These are phyloP conservation scores for Eulemur rufifrons DNA, from an alignment of 2,113 vertebrate species.

Conservation along the genomic window DNA sequence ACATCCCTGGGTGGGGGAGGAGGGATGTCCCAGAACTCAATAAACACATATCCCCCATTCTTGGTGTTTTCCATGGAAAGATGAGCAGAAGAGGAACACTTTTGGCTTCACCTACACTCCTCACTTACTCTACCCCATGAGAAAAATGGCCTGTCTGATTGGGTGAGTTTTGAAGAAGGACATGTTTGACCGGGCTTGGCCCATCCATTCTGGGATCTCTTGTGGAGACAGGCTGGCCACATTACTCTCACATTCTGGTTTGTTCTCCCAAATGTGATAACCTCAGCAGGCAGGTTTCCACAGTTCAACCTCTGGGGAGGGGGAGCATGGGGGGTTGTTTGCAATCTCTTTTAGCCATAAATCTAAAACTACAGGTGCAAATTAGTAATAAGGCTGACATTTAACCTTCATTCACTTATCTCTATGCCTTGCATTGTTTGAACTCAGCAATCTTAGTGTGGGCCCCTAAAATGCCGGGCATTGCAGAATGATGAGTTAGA, in stretches of 20 bases:
- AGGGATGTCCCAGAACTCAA: neutral
- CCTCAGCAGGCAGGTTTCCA: neutral
- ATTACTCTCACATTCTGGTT: neutral
- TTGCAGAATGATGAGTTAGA: neutral
- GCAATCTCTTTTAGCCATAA: neutral
- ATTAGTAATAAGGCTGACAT: constrained; percentile 19
- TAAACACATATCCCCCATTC: neutral
- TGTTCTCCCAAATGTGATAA: constrained; percentile 7
- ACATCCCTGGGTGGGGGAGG: neutral
- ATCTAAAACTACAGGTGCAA: neutral
- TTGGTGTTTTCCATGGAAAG: neutral
- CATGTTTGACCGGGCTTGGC: neutral
- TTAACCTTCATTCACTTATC: constrained; percentile 1
- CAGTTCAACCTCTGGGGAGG: neutral
- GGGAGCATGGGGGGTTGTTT: neutral
- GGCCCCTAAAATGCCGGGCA: neutral
- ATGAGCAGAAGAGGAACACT: neutral
- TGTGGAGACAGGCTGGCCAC: neutral
- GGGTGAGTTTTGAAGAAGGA: neutral
- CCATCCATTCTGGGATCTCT: neutral
- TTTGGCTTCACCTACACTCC: neutral
- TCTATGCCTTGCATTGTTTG: neutral
- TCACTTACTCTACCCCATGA: neutral
- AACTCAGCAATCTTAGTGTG: neutral
- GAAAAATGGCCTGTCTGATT: neutral